phyloP scores from a whole-genome alignment of 2,797 vertebrate species.

The Trematomus bernacchii region DNA sequence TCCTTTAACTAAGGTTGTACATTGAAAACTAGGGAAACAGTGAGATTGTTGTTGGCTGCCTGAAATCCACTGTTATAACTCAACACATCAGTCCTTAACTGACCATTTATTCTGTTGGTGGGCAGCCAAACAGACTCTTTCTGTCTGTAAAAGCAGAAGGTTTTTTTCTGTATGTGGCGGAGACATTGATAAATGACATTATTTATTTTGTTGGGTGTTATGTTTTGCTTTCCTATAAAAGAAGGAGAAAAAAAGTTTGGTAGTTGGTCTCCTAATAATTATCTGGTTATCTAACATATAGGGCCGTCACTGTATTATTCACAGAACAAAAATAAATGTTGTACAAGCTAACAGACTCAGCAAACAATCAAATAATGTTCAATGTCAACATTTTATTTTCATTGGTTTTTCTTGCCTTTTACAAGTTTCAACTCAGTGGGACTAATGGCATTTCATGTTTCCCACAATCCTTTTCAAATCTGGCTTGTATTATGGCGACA shows the following conservation, averaged over 20 bases:
- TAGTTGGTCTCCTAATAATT: not conserved
- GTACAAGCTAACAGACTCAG: not conserved
- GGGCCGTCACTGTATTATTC: not conserved
- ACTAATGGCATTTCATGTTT: conserved; percentile 3
- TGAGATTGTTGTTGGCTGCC: not conserved
- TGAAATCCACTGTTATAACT: not conserved
- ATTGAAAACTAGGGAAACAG: not conserved
- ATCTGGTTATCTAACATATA: not conserved
- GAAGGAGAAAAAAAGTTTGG: not conserved
- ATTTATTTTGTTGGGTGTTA: not conserved
- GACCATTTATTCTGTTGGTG: not conserved
- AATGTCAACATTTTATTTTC: not conserved
- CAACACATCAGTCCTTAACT: not conserved
- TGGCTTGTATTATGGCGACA: not conserved
- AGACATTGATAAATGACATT: not conserved
- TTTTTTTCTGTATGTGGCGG: not conserved
- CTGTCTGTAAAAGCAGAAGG: not conserved
- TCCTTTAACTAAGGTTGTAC: not conserved
- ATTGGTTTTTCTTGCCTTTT: conserved; percentile 4
- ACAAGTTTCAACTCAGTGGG: not conserved
- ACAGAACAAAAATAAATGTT: not conserved
- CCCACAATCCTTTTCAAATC: not conserved
- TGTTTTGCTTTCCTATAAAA: not conserved
- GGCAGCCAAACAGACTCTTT: not conserved
- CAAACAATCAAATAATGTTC: not conserved